Evolutionary conservation across 1,140 invertebrate genomes (phyloP), one percentile per base, ranked within the genome.

Genomic region (Lethrus apterus): DNA sequence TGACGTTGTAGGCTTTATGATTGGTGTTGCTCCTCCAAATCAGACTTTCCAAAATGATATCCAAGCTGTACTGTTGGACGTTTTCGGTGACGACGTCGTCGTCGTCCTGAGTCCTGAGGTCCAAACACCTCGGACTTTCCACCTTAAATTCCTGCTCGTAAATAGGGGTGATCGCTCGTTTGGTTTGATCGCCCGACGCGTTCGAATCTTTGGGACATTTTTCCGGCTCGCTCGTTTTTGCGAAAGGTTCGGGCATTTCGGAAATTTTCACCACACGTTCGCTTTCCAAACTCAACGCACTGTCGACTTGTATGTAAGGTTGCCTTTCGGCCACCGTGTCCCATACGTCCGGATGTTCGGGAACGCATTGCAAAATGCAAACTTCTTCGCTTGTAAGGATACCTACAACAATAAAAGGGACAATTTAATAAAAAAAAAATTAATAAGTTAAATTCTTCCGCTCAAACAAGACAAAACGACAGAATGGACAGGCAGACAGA

Each of bases 1-100:
- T 70, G 14, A 48, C 11, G 11, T 10, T 11, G n/a, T 41, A 32
- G 9, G n/a, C 19, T n/a, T 3, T 30, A 1, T 15, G 20, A 0
- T 4, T 2, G 8, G 26, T 4, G 3, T 2, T 20, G 2, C 19
- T 18, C 26, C 30, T 31, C 30, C 26, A 44, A 17, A 11, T 36
- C 10, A 44, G 20, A 3, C n/a, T 48, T 18, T 47, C 36, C 7
- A 48, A 3, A 18, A 51, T 48, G 7, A 47, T 18, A 19, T 42
- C 40, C 20, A 51, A 30, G 13, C 45, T 34, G 14, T 26, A 47
- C 21, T 48, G 30, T 20, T 51, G 26, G 15, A 20, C 44, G 29
- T 41, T 24, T 2, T 0, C 10, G 11, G 9, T 36, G 4, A 4
- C 8, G 4, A 9, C 2, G 10, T 36, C 10, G 13, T 3, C 17